phyloP scores from a whole-genome alignment of 2,888 invertebrate species.

The Bedellia somnulentella region DNA sequence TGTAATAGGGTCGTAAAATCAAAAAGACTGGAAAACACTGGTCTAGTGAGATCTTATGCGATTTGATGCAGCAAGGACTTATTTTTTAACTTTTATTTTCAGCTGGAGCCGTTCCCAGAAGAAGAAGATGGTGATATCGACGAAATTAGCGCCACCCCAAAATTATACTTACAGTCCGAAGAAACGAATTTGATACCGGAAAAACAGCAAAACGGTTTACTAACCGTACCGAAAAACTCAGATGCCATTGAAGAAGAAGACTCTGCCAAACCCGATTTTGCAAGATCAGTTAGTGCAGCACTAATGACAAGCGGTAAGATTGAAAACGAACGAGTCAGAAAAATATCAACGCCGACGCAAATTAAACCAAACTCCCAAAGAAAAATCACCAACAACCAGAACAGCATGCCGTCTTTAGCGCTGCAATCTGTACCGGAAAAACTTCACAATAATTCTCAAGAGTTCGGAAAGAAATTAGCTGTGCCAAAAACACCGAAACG shows the following conservation, averaged over 20 bases:
- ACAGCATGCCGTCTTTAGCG: constrained; percentile 62
- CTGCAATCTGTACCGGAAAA: constrained; percentile 74
- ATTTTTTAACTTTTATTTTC: too few relatives aligned
- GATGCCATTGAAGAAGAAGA: constrained; percentile 25
- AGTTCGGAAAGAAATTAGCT: constrained; percentile 34
- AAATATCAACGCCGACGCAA: constrained; percentile 29
- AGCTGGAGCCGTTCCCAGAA: constrained; percentile 38
- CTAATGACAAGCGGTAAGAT: constrained; percentile 54
- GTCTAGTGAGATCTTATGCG: too few relatives aligned
- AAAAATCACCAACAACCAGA: constrained; percentile 63
- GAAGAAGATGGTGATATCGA: constrained; percentile 30
- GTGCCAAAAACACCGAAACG: constrained; percentile 60
- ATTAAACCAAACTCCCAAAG: constrained; percentile 53
- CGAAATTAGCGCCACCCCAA: constrained; percentile 22
- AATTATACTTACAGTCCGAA: constrained; percentile 26
- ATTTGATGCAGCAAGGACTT: too few relatives aligned
- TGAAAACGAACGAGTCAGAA: constrained; percentile 28
- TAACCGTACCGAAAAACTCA: constrained; percentile 28
- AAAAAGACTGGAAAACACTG: too few relatives aligned
- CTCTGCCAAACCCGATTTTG: too few relatives aligned
- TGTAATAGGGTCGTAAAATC: too few relatives aligned
- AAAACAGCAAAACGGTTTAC: constrained; percentile 31
- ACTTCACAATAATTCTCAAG: constrained; percentile 35
- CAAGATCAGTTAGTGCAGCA: constrained; percentile 72
- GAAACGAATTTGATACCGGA: constrained; percentile 20